Evolutionary conservation across 1,140 invertebrate species (phyloP).

Genomic region (Campoletis sonorensis): DNA sequence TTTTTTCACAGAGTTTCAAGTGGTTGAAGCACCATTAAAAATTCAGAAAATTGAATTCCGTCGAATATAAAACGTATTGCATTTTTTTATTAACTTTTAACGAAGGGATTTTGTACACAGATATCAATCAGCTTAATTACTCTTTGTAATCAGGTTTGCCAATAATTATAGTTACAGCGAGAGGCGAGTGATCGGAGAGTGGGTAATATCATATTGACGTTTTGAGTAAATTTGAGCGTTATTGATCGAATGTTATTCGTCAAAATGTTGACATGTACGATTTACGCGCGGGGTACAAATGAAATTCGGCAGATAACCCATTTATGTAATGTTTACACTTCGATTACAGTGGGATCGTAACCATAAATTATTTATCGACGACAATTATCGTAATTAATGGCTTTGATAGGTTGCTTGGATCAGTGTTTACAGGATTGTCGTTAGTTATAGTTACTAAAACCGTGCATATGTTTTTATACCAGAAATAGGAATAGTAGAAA

Average conservation of each 20-base stretch:
- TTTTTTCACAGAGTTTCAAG: no score
- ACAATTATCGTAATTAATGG: constrained; percentile 16
- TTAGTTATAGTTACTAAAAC: neutral
- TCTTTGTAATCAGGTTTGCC: no score
- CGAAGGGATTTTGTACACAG: no score
- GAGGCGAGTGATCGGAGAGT: neutral
- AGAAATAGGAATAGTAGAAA: no score
- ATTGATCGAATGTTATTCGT: constrained; percentile 1
- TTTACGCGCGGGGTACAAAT: constrained; percentile 47
- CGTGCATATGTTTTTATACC: no score
- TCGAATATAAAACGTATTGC: no score
- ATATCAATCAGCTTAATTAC: no score
- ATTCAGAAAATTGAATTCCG: no score
- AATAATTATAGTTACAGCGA: no score
- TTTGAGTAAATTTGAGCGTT: neutral
- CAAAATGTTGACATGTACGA: constrained; percentile 10
- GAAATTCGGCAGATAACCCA: constrained; percentile 27
- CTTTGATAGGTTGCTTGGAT: neutral
- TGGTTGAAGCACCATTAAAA: no score
- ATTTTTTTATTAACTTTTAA: no score
- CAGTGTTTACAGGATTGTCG: neutral
- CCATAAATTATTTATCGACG: neutral
- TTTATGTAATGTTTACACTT: neutral
- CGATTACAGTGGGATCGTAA: neutral
- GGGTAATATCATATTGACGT: neutral